These are phyloP conservation scores for Pantherophis guttatus DNA, from an alignment of 2,113 vertebrate species.

Conservation along the genomic window DNA sequence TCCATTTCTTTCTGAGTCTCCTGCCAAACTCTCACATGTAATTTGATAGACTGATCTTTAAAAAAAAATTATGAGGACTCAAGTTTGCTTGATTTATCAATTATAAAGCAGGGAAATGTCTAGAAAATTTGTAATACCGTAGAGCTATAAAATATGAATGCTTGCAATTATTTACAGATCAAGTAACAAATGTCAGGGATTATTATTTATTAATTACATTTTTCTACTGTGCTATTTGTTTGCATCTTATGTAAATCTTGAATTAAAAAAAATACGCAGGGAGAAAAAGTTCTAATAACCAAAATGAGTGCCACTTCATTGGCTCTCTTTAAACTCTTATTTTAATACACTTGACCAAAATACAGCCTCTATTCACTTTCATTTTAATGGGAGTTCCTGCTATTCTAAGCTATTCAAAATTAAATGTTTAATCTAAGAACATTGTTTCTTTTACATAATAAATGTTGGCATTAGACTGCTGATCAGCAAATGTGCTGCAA, in stretches of 20 bases:
- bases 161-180: slow-evolving; percentile 17
- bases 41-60: not conserved
- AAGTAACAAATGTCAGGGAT: slow-evolving; percentile 25
- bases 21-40: not conserved
- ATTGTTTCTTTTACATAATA: slow-evolving; percentile 7
- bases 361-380: not conserved
- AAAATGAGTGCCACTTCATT: slow-evolving; percentile 9
- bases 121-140: not conserved
- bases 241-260: not conserved
- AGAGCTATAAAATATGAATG: slow-evolving; percentile 32
- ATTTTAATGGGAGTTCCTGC: not conserved
- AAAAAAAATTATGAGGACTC: not conserved
- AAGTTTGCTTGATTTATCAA: slow-evolving; percentile 17
- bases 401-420: not conserved
- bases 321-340: slow-evolving; percentile 6
- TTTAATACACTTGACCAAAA: slow-evolving; percentile 8
- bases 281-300: not conserved
- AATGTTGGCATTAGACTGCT: not conserved
- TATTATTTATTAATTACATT: not conserved
- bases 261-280: not conserved
- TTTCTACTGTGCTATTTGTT: not conserved
- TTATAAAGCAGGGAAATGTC: slow-evolving; percentile 11
- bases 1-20: not conserved
- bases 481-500: not conserved
- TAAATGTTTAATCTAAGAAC: slow-evolving; percentile 10